Evolutionary conservation across 1,140 invertebrate genomes (phyloP).

Genomic region (Pinna nobilis): DNA sequence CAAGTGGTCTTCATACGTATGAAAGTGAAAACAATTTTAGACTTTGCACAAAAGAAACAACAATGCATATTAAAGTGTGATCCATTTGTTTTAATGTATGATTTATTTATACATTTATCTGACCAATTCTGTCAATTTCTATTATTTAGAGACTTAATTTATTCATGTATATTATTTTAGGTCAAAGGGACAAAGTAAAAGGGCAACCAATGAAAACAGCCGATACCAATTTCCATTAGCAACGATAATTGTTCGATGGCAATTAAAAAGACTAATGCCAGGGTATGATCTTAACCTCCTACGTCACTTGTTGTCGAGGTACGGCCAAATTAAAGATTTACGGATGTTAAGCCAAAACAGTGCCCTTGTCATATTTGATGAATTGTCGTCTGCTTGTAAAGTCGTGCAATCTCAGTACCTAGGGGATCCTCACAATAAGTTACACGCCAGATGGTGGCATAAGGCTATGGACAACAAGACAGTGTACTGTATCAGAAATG

Average conservation of each 20-base stretch:
- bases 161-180: too few relatives aligned
- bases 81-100: too few relatives aligned
- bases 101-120: too few relatives aligned
- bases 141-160: too few relatives aligned
- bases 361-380: constrained; percentile 31
- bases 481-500: background rate
- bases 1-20: too few relatives aligned
- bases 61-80: too few relatives aligned
- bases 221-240: constrained; percentile 16
- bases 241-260: constrained; percentile 31
- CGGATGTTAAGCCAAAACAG: constrained; percentile 34
- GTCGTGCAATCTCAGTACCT: constrained; percentile 14
- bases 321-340: constrained; percentile 20
- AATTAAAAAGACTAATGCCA: constrained; percentile 4
- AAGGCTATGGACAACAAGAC: constrained; percentile 36
- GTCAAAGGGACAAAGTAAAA: too few relatives aligned
- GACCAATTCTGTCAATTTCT: too few relatives aligned
- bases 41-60: too few relatives aligned
- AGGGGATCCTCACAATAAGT: constrained; percentile 14
- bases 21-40: too few relatives aligned
- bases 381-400: constrained; percentile 16
- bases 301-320: constrained; percentile 13
- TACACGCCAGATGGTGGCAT: constrained; percentile 31
- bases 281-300: constrained; percentile 9
- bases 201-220: constrained; percentile 12